Evolutionary conservation across 2,797 vertebrate species (phyloP).

Genomic region (Sternotherus odoratus): DNA sequence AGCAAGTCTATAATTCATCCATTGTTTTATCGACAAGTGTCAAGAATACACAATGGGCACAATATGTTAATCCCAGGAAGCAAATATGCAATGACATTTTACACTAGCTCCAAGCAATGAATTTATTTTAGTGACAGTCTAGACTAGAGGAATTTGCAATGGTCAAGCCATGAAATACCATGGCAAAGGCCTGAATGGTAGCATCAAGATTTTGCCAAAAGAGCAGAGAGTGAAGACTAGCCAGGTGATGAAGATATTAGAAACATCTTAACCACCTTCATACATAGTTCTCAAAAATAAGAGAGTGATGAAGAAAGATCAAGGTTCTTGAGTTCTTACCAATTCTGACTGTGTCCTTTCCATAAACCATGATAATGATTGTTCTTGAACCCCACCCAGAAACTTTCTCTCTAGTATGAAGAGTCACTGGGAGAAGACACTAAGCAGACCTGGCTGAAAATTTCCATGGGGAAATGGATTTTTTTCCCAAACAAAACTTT

Average conservation of each 20-base stretch:
- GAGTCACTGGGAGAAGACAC: neutral
- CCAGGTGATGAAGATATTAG: rapidly evolving
- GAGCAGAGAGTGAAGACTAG: neutral
- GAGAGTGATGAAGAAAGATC: rapidly evolving
- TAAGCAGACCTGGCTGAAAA: neutral
- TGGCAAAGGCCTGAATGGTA: neutral
- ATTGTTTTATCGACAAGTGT: neutral
- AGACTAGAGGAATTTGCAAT: neutral
- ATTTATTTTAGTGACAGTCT: neutral
- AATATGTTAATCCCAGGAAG: neutral
- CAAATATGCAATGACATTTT: neutral
- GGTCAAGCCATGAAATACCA: neutral
- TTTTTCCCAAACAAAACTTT: rapidly evolving
- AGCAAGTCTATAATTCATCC: slow-evolving; percentile 40
- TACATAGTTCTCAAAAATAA: neutral
- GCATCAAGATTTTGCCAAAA: neutral
- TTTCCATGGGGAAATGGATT: neutral
- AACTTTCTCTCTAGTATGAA: neutral
- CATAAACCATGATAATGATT: neutral
- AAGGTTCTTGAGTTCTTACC: neutral
- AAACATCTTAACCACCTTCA: neutral
- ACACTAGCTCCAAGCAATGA: neutral
- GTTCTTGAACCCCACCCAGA: neutral
- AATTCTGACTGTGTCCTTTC: rapidly evolving
- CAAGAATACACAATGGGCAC: neutral